phyloP scores from a whole-genome alignment of 1,140 invertebrate species.

The Tetraneura akinire region DNA sequence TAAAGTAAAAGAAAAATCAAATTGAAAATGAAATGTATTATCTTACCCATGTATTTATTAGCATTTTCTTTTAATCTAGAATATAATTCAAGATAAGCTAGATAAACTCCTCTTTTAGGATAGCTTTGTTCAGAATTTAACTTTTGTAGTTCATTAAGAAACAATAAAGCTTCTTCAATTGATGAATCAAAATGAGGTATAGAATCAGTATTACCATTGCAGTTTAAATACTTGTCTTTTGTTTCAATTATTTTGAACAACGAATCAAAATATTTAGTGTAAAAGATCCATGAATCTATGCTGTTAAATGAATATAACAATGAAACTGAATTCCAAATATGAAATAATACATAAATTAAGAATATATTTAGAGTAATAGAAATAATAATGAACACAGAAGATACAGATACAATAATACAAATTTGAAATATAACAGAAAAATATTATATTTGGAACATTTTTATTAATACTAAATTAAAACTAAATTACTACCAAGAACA shows the following conservation, averaged over 20 bases:
- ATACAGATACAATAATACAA: too few relatives aligned
- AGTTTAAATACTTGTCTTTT: conserved; percentile 24
- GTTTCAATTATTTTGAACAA: conserved; percentile 44
- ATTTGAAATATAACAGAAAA: too few relatives aligned
- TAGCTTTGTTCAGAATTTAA: conserved; percentile 54
- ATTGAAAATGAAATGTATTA: neutral
- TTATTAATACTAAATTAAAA: too few relatives aligned
- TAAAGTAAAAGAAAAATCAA: too few relatives aligned
- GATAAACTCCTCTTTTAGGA: conserved; percentile 71
- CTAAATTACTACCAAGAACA: too few relatives aligned
- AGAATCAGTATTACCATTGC: conserved; percentile 5
- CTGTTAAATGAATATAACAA: conserved; percentile 58
- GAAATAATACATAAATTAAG: neutral
- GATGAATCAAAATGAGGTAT: conserved; percentile 51
- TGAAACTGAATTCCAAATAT: neutral
- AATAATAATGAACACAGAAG: too few relatives aligned
- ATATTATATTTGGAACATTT: too few relatives aligned
- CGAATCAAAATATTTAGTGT: conserved; percentile 61
- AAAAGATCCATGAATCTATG: conserved; percentile 75
- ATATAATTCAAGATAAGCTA: conserved; percentile 79
- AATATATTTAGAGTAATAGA: too few relatives aligned
- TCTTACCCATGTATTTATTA: conserved; percentile 60
- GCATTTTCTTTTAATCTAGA: conserved; percentile 64
- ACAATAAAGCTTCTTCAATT: conserved; percentile 44
- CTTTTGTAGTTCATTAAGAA: conserved; percentile 52